phyloP scores from a whole-genome alignment of 1,140 invertebrate species.

The Holcopasites calliopsidis region DNA sequence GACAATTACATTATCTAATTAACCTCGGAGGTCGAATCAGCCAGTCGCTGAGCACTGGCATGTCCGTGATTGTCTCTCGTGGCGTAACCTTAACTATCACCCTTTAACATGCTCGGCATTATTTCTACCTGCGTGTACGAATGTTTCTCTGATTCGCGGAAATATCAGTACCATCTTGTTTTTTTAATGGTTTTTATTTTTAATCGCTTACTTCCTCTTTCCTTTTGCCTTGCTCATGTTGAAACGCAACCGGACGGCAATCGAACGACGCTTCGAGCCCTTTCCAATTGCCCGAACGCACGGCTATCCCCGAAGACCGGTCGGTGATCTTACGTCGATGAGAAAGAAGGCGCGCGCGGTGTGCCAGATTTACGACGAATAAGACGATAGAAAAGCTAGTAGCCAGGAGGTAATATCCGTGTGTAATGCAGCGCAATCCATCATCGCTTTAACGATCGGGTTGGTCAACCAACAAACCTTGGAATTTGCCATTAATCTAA shows the following conservation, averaged over 20 bases:
- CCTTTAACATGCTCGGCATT: slow-evolving; percentile 60
- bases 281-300: background rate
- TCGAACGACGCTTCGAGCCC: background rate
- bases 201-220: background rate
- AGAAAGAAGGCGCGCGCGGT: background rate
- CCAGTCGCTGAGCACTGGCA: slow-evolving; percentile 49
- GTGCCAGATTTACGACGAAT: slow-evolving; percentile 15
- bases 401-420: slow-evolving; percentile 45
- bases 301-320: background rate
- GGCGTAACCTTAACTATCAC: slow-evolving; percentile 74
- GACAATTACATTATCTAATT: slow-evolving; percentile 79
- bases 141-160: slow-evolving; percentile 47
- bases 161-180: slow-evolving; percentile 5
- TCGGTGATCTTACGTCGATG: background rate
- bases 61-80: slow-evolving; percentile 72
- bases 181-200: background rate
- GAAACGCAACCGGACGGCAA: background rate
- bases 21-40: slow-evolving; percentile 72
- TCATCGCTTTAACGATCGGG: slow-evolving; percentile 39
- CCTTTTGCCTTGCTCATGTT: background rate
- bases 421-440: slow-evolving; percentile 38
- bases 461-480: slow-evolving; percentile 55
- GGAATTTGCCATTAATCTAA: slow-evolving; percentile 62
- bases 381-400: slow-evolving; percentile 40
- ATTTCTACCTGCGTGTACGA: background rate